These are phyloP conservation scores for Scopus umbretta DNA, from an alignment of 2,113 vertebrate genomes.

Conservation along the genomic window DNA sequence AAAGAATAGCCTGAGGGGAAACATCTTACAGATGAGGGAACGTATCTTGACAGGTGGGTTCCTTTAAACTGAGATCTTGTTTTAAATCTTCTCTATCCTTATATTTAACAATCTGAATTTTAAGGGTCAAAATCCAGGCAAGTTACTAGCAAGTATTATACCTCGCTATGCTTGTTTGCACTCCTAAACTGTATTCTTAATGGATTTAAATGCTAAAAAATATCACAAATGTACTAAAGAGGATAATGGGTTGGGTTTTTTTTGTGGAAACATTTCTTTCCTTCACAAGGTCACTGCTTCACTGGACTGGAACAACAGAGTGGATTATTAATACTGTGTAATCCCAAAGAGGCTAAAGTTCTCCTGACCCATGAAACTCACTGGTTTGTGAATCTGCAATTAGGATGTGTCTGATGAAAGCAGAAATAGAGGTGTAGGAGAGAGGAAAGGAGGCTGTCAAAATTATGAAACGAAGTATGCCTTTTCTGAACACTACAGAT, in stretches of 20 bases:
- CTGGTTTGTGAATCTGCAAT: neutral
- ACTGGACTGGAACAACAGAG: neutral
- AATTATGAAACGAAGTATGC: neutral
- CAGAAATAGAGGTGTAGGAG: neutral
- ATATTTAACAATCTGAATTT: neutral
- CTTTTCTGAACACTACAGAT: neutral
- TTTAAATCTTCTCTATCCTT: neutral
- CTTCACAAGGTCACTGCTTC: neutral
- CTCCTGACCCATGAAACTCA: neutral
- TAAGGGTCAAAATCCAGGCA: neutral
- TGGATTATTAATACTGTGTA: neutral
- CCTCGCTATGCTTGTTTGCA: neutral
- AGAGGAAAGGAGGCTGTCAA: neutral
- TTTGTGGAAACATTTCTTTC: neutral
- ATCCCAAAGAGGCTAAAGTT: neutral
- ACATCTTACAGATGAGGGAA: neutral
- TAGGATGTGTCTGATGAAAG: neutral
- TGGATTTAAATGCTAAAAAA: neutral
- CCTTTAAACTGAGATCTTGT: neutral
- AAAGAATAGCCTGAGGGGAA: neutral
- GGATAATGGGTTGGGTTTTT: accelerated
- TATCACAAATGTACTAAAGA: neutral
- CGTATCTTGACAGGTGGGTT: neutral
- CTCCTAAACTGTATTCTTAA: neutral
- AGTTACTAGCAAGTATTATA: neutral